A percentile compares a stretch with the other conserved stretches of the same genome.
phyloP scores from a whole-genome alignment of 2,797 vertebrate genomes.

The Sarcoramphus papa region DNA sequence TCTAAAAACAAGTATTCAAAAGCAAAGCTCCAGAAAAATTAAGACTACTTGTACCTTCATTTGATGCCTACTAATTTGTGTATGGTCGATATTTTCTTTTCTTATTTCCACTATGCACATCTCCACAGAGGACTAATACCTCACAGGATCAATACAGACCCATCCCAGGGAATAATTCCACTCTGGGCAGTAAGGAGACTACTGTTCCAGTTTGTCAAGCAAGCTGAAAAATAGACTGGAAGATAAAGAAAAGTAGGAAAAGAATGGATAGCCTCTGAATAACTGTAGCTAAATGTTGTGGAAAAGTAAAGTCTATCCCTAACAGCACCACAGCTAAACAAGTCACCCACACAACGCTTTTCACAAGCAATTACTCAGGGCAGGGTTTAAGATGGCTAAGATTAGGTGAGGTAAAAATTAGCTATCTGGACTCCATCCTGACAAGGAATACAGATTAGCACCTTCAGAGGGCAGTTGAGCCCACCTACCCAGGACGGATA shows the following conservation, averaged over 20 bases:
- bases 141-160: not conserved
- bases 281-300: not conserved
- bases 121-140: not conserved
- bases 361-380: constrained; percentile 36
- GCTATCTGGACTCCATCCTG: not conserved
- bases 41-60: not conserved
- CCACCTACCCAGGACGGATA: not conserved
- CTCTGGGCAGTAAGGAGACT: not conserved
- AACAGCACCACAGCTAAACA: not conserved
- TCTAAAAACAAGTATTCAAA: not conserved
- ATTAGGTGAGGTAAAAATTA: constrained; percentile 32
- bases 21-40: not conserved
- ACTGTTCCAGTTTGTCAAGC: not conserved
- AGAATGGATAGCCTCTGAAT: not conserved
- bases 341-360: constrained; percentile 22
- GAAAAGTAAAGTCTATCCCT: not conserved
- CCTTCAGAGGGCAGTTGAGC: not conserved
- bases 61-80: not conserved
- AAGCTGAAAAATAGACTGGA: not conserved
- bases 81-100: not conserved
- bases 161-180: not conserved
- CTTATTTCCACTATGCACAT: not conserved
- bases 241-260: not conserved
- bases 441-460: not conserved
- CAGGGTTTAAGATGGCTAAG: constrained; percentile 29